Percentiles rank a stretch among this genome's conserved stretches.
phyloP scores from a whole-genome alignment of 2,797 vertebrate species.

The Thalassophryne amazonica region DNA sequence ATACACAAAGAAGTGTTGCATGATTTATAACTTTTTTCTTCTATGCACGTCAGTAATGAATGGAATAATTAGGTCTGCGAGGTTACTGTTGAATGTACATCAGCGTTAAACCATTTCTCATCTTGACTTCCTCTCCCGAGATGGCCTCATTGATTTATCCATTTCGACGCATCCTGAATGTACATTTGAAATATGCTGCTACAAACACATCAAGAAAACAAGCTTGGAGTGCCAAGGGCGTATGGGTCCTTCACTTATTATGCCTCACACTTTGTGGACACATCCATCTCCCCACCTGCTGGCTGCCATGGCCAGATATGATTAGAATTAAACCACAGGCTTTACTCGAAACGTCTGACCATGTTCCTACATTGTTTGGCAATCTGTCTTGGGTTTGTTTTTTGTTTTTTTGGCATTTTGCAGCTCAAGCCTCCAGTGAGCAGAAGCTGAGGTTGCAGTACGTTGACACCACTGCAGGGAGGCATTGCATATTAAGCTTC shows the following conservation, averaged over 20 bases:
- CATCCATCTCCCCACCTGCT: conserved; percentile 44
- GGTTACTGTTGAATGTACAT: conserved; percentile 52
- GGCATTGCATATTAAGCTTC: conserved; percentile 42
- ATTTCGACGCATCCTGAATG: conserved; percentile 55
- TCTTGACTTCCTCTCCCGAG: conserved; percentile 61
- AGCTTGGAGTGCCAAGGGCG: conserved; percentile 26
- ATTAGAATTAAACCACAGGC: conserved; percentile 36
- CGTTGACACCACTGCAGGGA: conserved; percentile 34
- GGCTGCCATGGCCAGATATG: conserved; percentile 28
- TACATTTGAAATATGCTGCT: conserved; percentile 56
- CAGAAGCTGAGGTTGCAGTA: conserved; percentile 41
- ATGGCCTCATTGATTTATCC: conserved; percentile 68
- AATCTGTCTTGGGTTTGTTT: background rate
- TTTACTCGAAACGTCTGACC: conserved; percentile 1
- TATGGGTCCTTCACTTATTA: conserved; percentile 9
- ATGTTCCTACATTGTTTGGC: conserved; percentile 7
- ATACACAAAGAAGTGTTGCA: background rate
- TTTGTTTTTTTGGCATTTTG: conserved; percentile 5
- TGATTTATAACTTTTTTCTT: conserved; percentile 12
- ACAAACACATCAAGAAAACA: conserved; percentile 43
- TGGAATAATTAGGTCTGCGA: conserved; percentile 63
- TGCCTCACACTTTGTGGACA: conserved; percentile 2
- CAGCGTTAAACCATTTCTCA: conserved; percentile 56
- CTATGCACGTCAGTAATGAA: conserved; percentile 44
- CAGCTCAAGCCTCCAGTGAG: conserved; percentile 16